Percentiles rank a stretch among this genome's conserved stretches.
These are phyloP conservation scores for Hirundichthys speculiger DNA, from an alignment of 2,113 vertebrate genomes.

Conservation along the genomic window DNA sequence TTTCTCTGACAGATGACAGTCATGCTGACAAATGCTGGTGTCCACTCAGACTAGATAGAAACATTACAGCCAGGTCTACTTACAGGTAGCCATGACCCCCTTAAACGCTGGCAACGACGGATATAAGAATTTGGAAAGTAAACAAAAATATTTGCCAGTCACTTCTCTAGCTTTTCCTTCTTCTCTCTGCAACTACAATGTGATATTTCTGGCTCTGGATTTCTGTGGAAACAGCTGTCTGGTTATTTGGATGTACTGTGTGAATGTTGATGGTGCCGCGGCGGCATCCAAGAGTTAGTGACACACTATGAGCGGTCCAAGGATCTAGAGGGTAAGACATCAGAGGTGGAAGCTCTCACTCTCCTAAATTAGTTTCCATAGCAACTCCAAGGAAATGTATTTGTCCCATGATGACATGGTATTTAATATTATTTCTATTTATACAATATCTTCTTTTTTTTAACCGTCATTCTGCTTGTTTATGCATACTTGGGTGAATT, in stretches of 20 bases:
- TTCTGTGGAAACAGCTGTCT: slow-evolving; percentile 96
- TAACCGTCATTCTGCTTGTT: slow-evolving; percentile 54
- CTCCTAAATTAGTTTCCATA: slow-evolving; percentile 53
- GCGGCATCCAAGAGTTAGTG: slow-evolving; percentile 83
- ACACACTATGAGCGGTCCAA: slow-evolving; percentile 73
- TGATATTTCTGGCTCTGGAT: slow-evolving; percentile 86
- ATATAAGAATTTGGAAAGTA: slow-evolving; percentile 66
- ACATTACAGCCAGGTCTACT: slow-evolving; percentile 57
- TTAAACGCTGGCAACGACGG: slow-evolving; percentile 70
- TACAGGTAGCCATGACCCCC: slow-evolving; percentile 57
- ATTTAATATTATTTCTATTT: slow-evolving; percentile 80
- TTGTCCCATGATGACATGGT: slow-evolving; percentile 69
- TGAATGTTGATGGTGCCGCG: slow-evolving; percentile 89
- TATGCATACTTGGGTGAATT: slow-evolving; percentile 46
- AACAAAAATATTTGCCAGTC: slow-evolving; percentile 66
- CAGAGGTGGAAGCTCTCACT: slow-evolving; percentile 28
- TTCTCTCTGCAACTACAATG: slow-evolving; percentile 84
- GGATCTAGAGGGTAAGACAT: slow-evolving; percentile 32
- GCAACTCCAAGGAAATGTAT: slow-evolving; percentile 48
- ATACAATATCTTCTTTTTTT: slow-evolving; percentile 66
- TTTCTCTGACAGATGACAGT: slow-evolving; percentile 41
- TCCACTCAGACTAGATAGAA: slow-evolving; percentile 30
- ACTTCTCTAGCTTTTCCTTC: slow-evolving; percentile 81
- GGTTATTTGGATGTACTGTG: slow-evolving; percentile 68
- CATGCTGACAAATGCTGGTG: slow-evolving; percentile 28